Base-by-base conservation (phyloP, 2,888 invertebrate species). In the Cheiracanthium punctorium region DNA sequence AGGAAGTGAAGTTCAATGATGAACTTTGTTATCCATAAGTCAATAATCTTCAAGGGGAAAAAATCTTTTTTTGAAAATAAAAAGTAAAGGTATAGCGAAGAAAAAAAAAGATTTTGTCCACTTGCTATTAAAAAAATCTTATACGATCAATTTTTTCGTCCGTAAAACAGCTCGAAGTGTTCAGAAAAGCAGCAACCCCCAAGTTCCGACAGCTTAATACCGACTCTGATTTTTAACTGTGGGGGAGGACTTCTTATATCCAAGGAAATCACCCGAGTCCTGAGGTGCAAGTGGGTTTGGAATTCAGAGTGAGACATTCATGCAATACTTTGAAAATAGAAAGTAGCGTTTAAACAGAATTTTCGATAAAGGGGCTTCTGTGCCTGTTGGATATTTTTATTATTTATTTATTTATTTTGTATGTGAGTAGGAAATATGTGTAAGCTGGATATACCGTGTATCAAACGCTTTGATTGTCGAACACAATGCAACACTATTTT, bases 161-260 rank as follows among this genome's bases (percentile, higher is more conserved):
- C 14, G 29, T 33, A 32, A 52, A 32, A 72, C 52, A 73, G 79
- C 20, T 84, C 84, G 84, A 84, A 84, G 84, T 79, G 79, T 77
- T 77, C 74, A 41, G 52, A 48, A 12, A 72, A 84, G 79, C 84
- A 69, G 41, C 58, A 79, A 70, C 73, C 65, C 71, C 67, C 73
- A 43, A 79, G 79, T 84, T 84, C 79, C 79, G 84, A 84, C 84
- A 77, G 84, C 79, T 84, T 84, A 84, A 84, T 84, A 84, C 84
- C 79, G 58, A 84, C 58, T 84, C 69, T 73, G 79, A 79, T 65
- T 75, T 67, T 58, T 43, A n/a, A n/a, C n/a, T n/a, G n/a, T n/a
- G n/a, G n/a, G n/a, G n/a, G n/a, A n/a, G 72, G 58, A 33, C 30
- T 43, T 41, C 17, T 17, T 71, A 71, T 82, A 82, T 82, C 82